These are phyloP conservation scores for Cyaniris semiargus DNA, from an alignment of 2,888 invertebrate species.

Conservation along the genomic window DNA sequence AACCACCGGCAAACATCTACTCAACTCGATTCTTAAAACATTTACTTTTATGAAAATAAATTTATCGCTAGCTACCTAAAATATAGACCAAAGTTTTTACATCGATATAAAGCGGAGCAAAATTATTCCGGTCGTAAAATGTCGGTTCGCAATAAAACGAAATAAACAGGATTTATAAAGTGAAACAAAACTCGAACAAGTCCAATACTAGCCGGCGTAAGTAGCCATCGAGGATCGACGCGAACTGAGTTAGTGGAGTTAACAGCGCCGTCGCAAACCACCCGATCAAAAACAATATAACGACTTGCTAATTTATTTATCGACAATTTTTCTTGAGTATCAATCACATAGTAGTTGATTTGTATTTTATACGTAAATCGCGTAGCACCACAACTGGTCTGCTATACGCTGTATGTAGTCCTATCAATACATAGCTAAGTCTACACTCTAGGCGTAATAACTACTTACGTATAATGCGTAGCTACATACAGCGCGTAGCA, in stretches of 20 bases:
- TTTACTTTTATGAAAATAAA: neutral
- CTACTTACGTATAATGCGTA: neutral
- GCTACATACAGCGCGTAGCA: neutral
- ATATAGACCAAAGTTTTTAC: neutral
- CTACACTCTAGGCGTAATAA: no score
- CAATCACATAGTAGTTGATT: no score
- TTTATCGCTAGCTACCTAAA: neutral
- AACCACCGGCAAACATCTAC: neutral
- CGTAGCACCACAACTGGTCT: no score
- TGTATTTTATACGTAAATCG: no score
- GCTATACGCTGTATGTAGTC: no score
- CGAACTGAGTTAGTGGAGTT: neutral
- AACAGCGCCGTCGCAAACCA: neutral
- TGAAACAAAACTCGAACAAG: slow-evolving; percentile 17
- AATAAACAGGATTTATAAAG: slow-evolving; percentile 13
- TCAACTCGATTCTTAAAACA: neutral
- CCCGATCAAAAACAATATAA: neutral
- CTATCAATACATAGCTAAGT: no score
- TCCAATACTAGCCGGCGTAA: slow-evolving; percentile 1
- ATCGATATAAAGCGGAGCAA: neutral
- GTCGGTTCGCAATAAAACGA: neutral
- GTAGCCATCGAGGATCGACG: neutral
- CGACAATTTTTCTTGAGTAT: neutral
- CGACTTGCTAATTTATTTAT: neutral
- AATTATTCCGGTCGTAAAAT: slow-evolving; percentile 18